Conservation (phyloP, 2,888 invertebrate species). For the Cephus rjabovi region DNA sequence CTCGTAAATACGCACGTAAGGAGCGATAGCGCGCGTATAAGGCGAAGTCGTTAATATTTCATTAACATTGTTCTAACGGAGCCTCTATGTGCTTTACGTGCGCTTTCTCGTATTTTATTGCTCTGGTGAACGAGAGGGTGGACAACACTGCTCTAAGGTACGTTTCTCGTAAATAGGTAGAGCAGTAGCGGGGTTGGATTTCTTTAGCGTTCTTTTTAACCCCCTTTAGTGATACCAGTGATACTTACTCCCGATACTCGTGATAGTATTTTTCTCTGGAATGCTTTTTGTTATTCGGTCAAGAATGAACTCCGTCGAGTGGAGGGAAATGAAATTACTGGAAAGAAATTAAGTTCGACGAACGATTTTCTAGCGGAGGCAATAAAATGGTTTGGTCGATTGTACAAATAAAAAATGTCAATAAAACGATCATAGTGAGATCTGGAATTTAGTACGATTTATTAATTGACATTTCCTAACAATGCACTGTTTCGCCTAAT, state of each 20-base stretch:
- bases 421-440: background rate
- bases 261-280: background rate
- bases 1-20: constrained; percentile 1
- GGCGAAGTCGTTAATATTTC: constrained; percentile 57
- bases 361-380: background rate
- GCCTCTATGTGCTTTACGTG: constrained; percentile 22
- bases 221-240: background rate
- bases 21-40: constrained; percentile 41
- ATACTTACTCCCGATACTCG: background rate
- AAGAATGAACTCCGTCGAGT: background rate
- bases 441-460: background rate
- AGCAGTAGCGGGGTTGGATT: background rate
- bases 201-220: background rate
- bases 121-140: constrained; percentile 23
- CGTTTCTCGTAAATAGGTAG: background rate
- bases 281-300: background rate
- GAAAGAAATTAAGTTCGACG: background rate
- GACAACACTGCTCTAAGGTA: background rate
- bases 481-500: background rate
- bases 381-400: background rate
- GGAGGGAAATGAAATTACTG: background rate
- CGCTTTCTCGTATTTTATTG: constrained; percentile 44
- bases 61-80: constrained; percentile 54
- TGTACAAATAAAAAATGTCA: background rate
- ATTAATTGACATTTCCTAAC: background rate